A percentile compares a stretch with the other conserved stretches of the same genome.
phyloP scores from a whole-genome alignment of 2,113 vertebrate genomes.

The Nestor notabilis region DNA sequence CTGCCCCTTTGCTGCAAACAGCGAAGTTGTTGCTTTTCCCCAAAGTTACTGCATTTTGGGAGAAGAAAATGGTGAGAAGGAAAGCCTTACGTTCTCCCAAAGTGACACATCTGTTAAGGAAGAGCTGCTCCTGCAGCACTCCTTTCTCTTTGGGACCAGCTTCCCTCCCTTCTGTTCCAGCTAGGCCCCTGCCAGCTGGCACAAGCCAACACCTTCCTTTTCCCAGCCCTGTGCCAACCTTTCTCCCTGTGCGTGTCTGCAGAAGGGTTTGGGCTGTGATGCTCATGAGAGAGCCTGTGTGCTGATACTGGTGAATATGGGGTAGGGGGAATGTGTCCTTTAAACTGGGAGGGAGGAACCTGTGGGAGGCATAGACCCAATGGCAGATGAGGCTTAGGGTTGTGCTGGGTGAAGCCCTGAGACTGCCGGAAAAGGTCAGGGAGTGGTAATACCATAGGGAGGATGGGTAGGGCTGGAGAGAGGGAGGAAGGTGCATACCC shows the following conservation, averaged over 20 bases:
- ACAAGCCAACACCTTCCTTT: background rate
- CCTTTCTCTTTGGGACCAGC: background rate
- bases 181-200: background rate
- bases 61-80: fast-evolving
- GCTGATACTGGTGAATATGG: fast-evolving
- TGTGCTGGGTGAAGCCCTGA: background rate
- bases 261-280: fast-evolving
- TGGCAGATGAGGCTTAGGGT: background rate
- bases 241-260: fast-evolving
- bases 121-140: background rate
- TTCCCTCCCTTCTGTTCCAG: background rate
- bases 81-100: background rate
- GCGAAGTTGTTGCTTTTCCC: background rate
- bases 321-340: fast-evolving
- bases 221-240: fast-evolving
- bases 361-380: fast-evolving
- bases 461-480: background rate
- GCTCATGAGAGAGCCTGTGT: fast-evolving
- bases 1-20: background rate
- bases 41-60: fast-evolving
- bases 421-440: background rate
- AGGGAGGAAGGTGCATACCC: background rate
- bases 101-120: fast-evolving
- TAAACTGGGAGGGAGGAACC: fast-evolving
- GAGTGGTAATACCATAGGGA: background rate